These are phyloP conservation scores for Coelogynopora nodosa DNA, from an alignment of 2,888 invertebrate genomes.

Conservation along the genomic window DNA sequence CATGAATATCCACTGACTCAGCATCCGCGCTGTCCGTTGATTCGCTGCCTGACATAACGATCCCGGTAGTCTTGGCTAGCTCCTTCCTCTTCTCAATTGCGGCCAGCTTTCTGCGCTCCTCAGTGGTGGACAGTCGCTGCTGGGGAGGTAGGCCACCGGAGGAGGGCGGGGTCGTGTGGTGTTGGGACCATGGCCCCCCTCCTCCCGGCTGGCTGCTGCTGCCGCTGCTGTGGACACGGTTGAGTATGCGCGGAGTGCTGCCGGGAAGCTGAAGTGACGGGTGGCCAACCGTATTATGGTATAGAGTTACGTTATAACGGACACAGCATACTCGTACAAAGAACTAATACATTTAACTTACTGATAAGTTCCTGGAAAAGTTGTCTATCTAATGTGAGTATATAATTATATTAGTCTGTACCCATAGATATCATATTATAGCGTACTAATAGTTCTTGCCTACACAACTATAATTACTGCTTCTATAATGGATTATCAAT, in stretches of 20 bases:
- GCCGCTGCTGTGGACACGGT: neutral
- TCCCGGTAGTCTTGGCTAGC: neutral
- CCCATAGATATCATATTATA: too few species aligned
- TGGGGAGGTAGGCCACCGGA: neutral
- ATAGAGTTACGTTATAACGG: neutral
- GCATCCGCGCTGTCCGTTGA: conserved; percentile 36
- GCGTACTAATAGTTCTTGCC: too few species aligned
- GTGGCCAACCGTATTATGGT: neutral
- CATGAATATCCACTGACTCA: neutral
- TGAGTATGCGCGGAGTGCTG: neutral
- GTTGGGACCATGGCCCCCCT: neutral
- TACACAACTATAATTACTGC: too few species aligned
- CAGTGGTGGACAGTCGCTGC: neutral
- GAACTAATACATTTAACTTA: too few species aligned
- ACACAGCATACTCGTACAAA: too few species aligned
- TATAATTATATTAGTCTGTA: too few species aligned
- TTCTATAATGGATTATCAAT: too few species aligned
- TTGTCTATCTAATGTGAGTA: too few species aligned
- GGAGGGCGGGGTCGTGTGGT: neutral
- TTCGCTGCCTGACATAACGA: neutral
- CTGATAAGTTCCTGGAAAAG: too few species aligned
- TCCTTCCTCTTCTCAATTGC: neutral
- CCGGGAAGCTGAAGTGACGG: neutral
- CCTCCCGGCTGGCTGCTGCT: neutral
- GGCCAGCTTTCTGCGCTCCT: neutral